Conservation (phyloP, 2,797 vertebrate species). For the Nothura maculosa region DNA sequence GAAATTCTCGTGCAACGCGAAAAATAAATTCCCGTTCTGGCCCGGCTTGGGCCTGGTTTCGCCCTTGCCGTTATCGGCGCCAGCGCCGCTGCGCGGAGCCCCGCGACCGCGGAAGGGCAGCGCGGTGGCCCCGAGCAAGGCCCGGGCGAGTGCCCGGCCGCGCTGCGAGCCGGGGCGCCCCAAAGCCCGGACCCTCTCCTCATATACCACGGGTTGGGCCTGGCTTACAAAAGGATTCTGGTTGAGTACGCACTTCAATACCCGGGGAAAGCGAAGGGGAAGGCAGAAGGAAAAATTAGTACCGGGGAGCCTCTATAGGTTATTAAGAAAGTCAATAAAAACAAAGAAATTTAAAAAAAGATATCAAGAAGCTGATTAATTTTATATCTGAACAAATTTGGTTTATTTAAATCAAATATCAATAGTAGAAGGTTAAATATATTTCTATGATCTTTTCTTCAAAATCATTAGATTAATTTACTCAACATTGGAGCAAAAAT, state of each 20-base stretch:
- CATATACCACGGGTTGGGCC: accelerated
- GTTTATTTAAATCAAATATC: slow-evolving; percentile 76
- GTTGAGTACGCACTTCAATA: not conserved
- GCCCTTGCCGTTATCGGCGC: not conserved
- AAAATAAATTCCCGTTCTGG: not conserved
- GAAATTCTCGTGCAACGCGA: not conserved
- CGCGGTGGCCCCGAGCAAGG: not conserved
- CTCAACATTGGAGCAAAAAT: slow-evolving; percentile 55
- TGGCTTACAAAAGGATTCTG: not conserved
- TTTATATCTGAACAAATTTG: slow-evolving; percentile 35
- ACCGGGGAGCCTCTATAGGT: not conserved
- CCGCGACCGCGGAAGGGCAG: accelerated
- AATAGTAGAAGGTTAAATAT: slow-evolving; percentile 75
- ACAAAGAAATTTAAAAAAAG: not conserved
- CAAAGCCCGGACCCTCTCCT: no score
- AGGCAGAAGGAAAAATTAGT: not conserved
- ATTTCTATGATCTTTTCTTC: slow-evolving; percentile 67
- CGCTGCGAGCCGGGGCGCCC: no score
- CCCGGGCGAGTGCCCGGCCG: not conserved
- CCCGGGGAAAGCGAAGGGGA: not conserved
- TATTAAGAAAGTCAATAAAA: not conserved
- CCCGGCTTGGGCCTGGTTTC: not conserved
- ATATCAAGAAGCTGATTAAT: slow-evolving; percentile 1
- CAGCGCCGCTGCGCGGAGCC: accelerated
- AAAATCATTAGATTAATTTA: slow-evolving; percentile 80